A percentile compares a stretch with the other conserved stretches of the same genome.
Evolutionary conservation across 2,113 vertebrate genomes (phyloP).

Genomic region (Alligator sinensis): DNA sequence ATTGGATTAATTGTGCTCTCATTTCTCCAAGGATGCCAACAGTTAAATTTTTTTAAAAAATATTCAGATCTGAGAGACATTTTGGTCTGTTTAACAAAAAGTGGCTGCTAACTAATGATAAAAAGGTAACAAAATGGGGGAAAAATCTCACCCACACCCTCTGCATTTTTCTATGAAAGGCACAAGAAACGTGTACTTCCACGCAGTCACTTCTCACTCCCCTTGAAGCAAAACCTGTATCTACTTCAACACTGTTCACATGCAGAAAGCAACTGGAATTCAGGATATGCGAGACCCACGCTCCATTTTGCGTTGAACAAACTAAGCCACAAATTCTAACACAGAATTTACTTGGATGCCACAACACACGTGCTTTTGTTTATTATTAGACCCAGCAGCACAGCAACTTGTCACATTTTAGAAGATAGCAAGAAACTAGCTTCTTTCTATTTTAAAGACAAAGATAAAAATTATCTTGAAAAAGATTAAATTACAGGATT

Average conservation of each 20-base stretch:
- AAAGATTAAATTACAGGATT: neutral
- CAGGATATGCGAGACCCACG: rapidly evolving
- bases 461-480: no score
- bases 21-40: neutral
- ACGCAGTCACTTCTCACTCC: neutral
- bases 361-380: neutral
- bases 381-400: neutral
- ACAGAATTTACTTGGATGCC: neutral
- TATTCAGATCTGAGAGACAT: neutral
- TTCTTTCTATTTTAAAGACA: neutral
- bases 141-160: no score
- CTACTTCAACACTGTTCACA: neutral
- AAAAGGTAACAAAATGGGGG: no score
- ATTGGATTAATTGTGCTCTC: neutral
- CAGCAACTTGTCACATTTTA: neutral
- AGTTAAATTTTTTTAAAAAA: neutral
- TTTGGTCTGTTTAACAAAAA: neutral
- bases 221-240: neutral
- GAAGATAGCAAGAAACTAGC: neutral
- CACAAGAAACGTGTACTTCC: neutral
- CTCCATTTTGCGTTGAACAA: neutral
- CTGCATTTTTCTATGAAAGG: neutral
- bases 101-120: neutral
- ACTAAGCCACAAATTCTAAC: neutral
- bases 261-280: neutral